Base-by-base conservation (phyloP, 2,797 vertebrate genomes). In the Podargus strigoides region DNA sequence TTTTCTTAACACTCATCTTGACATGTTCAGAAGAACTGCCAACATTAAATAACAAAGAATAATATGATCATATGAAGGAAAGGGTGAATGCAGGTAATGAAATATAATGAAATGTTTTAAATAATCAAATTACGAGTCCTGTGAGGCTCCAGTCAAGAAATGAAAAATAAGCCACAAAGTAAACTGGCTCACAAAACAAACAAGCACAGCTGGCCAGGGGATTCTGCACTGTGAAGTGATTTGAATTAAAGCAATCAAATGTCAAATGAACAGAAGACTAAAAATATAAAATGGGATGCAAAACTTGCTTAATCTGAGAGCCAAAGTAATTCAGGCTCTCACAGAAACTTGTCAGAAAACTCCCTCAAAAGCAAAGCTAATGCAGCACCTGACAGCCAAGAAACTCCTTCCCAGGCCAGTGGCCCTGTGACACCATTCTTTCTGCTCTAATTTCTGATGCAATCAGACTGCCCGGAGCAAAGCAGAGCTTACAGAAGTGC, bases 381-480 rank as follows among this genome's bases (percentile, higher is more conserved):
- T 23, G 24, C 62, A 86, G 85, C 49, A 90, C 82, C 83, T 89
- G 80, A 79, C 77, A 94, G 90, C 76, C 89, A 93, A 92, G 73
- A 81, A 96, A 85, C 74, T 95, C 86, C 74, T 70, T 90, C 91
- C 63, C 83, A 95, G 93, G 93, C 90, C 94, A 66, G 12, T 23
- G 67, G 79, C 91, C 83, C 85, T 63, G 28, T 83, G 90, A 93
- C 94, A 94, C 91, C 67, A 72, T 96, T 95, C 92, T 74, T 86
- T 93, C 94, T 97, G 91, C 83, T 96, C 89, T 83, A 30, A 78
- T 94, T 93, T 92, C 91, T 95, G 89, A 96, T 95, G 93, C 83
- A 94, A 94, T 59, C 90, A 56, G 73, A 89, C 70, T 67, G 94
- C 93, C 94, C 8, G 2, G 79, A 95, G 95, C 90, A 93, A 95